A percentile compares a stretch with the other conserved stretches of the same genome.
These are phyloP conservation scores for Epizoanthus fatuus DNA, from an alignment of 92 coral and sea anemone genomes.

Conservation along the genomic window DNA sequence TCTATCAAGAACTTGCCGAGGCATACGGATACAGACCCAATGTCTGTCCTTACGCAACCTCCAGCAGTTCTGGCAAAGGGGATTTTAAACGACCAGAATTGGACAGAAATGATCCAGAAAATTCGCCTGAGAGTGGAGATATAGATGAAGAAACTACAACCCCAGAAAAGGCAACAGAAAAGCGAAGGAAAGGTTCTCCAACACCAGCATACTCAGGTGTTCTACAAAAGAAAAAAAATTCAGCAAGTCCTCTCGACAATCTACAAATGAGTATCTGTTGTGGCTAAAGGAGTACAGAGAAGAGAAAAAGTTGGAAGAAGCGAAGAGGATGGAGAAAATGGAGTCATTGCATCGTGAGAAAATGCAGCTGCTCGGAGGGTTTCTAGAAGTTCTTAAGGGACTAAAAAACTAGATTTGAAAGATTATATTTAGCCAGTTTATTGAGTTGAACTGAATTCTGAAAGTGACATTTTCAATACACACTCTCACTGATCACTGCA, in stretches of 20 bases:
- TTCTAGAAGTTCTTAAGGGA: conserved; percentile 17
- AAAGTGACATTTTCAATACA: too few relatives aligned
- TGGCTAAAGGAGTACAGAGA: conserved; percentile 25
- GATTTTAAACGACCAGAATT: too few relatives aligned
- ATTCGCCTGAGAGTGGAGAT: not conserved
- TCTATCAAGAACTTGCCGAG: conserved; percentile 17
- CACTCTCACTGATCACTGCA: too few relatives aligned
- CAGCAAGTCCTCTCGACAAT: not conserved
- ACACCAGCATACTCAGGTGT: not conserved
- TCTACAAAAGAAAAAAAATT: not conserved
- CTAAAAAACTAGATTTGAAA: not conserved
- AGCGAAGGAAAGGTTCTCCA: not conserved
- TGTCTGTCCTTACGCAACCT: not conserved
- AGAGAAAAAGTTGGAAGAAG: not conserved
- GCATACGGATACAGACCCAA: conserved; percentile 3
- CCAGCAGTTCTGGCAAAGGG: conserved; percentile 10
- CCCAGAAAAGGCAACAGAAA: not conserved
- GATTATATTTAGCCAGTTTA: not conserved
- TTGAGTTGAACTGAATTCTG: too few relatives aligned
- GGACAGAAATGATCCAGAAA: not conserved
- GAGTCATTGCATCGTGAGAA: conserved; percentile 11
- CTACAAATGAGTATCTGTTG: conserved; percentile 4
- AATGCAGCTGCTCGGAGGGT: conserved; percentile 16
- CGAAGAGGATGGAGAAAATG: conserved; percentile 1
- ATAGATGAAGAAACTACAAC: not conserved